A percentile compares a stretch with the other conserved stretches of the same genome.
Conservation (phyloP, 2,113 vertebrate species). For the Ictalurus punctatus region DNA sequence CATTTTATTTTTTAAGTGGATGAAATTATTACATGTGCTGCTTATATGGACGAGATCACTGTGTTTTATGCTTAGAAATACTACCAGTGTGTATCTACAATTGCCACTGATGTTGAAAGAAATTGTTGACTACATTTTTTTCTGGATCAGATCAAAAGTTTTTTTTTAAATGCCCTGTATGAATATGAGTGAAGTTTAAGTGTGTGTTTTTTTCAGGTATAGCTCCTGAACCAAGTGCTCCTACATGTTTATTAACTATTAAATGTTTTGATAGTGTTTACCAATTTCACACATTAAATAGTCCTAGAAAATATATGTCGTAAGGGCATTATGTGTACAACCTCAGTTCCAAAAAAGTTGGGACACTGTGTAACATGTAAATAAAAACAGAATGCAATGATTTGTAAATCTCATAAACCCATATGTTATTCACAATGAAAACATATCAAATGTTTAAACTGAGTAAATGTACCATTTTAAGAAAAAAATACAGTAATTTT, state of each 20-base stretch:
- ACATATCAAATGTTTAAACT: too few species aligned
- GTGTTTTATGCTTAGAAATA: not conserved
- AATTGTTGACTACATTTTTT: not conserved
- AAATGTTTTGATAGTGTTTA: not conserved
- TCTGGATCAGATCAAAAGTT: not conserved
- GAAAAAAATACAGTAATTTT: too few species aligned
- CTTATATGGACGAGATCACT: not conserved
- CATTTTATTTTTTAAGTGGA: not conserved
- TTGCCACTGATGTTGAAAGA: not conserved
- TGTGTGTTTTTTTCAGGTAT: not conserved
- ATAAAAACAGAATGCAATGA: too few species aligned
- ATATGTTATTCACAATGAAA: too few species aligned
- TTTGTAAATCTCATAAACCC: too few species aligned
- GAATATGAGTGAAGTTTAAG: too few species aligned
- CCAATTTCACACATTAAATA: not conserved
- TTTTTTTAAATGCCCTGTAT: not conserved
- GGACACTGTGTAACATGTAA: too few species aligned
- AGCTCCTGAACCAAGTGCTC: not conserved
- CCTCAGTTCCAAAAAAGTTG: too few species aligned
- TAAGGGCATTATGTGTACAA: not conserved
- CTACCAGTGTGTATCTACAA: not conserved
- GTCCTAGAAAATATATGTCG: not conserved
- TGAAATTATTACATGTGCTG: not conserved
- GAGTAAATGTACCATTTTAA: too few species aligned
- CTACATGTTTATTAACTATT: not conserved